These are phyloP conservation scores for Sminthurides bifidus DNA, from an alignment of 1,140 invertebrate species.

Conservation along the genomic window DNA sequence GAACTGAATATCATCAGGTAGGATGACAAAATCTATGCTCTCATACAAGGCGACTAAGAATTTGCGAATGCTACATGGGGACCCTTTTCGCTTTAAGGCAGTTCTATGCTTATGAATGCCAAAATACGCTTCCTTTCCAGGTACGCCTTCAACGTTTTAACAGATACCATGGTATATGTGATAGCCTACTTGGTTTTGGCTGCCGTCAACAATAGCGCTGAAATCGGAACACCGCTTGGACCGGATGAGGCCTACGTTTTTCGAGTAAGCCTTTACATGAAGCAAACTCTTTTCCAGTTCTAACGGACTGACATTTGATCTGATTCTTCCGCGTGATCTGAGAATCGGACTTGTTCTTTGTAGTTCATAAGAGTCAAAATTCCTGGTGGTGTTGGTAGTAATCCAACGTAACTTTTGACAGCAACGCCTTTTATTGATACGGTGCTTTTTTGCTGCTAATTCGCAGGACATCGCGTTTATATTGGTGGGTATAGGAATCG, in stretches of 20 bases:
- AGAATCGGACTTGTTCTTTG: neutral
- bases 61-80: too few species aligned
- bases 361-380: neutral
- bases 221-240: neutral
- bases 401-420: too few species aligned
- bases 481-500: neutral
- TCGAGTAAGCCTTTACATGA: neutral
- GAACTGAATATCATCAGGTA: slow-evolving; percentile 43
- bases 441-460: neutral
- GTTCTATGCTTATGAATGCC: too few species aligned
- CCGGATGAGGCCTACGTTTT: neutral
- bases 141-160: neutral
- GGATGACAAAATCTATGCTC: neutral
- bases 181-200: neutral
- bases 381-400: too few species aligned
- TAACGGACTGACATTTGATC: too few species aligned
- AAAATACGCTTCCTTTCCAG: too few species aligned
- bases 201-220: neutral
- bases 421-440: neutral
- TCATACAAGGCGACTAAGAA: too few species aligned
- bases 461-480: neutral
- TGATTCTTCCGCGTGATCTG: too few species aligned
- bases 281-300: too few species aligned
- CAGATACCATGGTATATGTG: neutral
- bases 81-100: neutral